A percentile compares a stretch with the other conserved stretches of the same genome.
These are phyloP conservation scores for Bucco capensis DNA, from an alignment of 2,113 vertebrate species.

Conservation along the genomic window DNA sequence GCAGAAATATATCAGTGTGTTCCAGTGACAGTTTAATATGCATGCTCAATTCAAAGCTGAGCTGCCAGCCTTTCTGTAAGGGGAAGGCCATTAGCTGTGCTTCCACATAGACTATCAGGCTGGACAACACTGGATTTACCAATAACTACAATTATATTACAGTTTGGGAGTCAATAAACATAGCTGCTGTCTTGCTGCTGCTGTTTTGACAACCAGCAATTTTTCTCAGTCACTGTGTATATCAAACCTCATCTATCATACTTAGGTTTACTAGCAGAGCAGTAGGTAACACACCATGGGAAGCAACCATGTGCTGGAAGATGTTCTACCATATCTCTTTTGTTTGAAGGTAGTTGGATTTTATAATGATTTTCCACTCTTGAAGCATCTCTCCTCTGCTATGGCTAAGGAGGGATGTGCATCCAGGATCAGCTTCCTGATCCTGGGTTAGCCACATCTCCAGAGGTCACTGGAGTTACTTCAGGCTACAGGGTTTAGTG, in stretches of 20 bases:
- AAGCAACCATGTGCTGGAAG: background rate
- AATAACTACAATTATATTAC: background rate
- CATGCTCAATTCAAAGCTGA: background rate
- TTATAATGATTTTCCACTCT: background rate
- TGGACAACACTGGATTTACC: background rate
- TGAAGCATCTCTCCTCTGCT: background rate
- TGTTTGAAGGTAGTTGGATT: background rate
- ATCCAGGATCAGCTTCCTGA: background rate
- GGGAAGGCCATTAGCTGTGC: background rate
- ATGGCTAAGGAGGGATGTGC: background rate
- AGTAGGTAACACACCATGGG: background rate
- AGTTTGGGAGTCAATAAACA: background rate
- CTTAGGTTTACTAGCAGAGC: background rate
- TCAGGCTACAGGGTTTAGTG: background rate
- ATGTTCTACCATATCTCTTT: background rate
- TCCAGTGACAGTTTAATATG: background rate
- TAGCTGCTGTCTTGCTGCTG: background rate
- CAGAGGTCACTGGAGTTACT: background rate
- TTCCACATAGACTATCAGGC: background rate
- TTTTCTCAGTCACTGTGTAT: background rate
- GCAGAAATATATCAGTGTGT: background rate
- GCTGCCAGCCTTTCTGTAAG: background rate
- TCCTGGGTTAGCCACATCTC: background rate
- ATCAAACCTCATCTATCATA: background rate
- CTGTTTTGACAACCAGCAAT: background rate